Conservation (phyloP, 1,140 invertebrate genomes). For the Leptopilina boulardi region DNA sequence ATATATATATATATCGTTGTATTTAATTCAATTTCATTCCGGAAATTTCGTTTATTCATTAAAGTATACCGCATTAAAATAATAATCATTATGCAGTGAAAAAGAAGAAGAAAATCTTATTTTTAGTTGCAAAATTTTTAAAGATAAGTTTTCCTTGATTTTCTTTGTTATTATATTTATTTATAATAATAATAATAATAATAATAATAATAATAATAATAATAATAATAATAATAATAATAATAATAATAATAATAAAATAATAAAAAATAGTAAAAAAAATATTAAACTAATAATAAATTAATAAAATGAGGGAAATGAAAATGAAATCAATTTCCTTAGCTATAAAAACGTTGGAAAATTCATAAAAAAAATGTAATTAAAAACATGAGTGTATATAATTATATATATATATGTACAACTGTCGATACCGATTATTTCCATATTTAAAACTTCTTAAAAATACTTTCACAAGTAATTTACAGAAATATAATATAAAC, state of each 20-base stretch:
- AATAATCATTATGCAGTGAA: background rate
- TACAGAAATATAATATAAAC: background rate
- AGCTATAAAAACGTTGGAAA: background rate
- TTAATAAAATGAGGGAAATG: background rate
- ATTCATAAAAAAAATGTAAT: constrained; percentile 13
- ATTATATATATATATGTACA: too few species aligned
- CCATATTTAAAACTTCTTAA: background rate
- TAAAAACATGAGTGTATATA: constrained; percentile 9
- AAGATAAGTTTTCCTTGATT: too few species aligned
- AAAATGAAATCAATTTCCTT: constrained; percentile 13
- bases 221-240: too few species aligned
- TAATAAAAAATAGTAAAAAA: background rate
- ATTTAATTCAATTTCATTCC: background rate
- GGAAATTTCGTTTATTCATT: constrained; percentile 3
- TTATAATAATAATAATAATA: too few species aligned
- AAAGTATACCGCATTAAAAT: background rate
- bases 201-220: too few species aligned
- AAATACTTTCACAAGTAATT: background rate
- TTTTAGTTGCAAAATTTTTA: too few species aligned
- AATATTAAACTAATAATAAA: background rate
- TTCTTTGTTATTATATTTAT: too few species aligned
- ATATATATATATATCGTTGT: background rate
- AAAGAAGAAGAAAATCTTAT: too few species aligned
- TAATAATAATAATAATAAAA: background rate
- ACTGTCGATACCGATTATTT: background rate